Conservation (phyloP, 2,888 invertebrate genomes). For the Agriopis aurantiaria region DNA sequence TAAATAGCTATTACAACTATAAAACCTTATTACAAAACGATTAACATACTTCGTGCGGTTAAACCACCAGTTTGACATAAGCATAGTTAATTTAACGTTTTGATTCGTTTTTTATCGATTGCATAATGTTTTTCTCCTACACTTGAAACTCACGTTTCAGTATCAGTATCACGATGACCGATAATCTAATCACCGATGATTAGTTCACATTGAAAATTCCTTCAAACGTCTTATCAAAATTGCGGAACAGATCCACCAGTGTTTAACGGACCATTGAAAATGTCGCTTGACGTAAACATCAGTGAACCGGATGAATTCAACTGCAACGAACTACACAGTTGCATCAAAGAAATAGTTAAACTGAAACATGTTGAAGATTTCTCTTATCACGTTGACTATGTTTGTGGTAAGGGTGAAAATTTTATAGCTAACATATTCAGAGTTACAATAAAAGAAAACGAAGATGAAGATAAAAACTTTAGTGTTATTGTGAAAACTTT, state of each 20-base stretch:
- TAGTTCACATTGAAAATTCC: conserved; percentile 41
- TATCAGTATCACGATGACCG: conserved; percentile 29
- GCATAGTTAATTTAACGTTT: too few species aligned
- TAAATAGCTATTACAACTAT: too few species aligned
- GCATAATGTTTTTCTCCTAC: conserved; percentile 1
- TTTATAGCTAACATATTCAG: conserved; percentile 76
- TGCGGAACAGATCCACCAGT: conserved; percentile 19
- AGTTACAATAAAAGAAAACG: conserved; percentile 64
- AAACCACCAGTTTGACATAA: too few species aligned
- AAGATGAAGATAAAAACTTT: conserved; percentile 51
- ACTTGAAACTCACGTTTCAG: conserved; percentile 31
- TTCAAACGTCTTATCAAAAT: conserved; percentile 25
- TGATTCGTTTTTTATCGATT: not conserved
- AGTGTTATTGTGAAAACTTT: conserved; percentile 76
- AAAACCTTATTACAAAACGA: too few species aligned
- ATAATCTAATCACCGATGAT: conserved; percentile 54
- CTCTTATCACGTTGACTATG: conserved; percentile 71
- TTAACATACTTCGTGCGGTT: too few species aligned
- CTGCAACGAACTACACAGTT: conserved; percentile 68
- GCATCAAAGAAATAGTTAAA: conserved; percentile 64
- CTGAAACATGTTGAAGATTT: conserved; percentile 65
- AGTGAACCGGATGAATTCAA: conserved; percentile 80
- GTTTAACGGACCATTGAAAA: conserved; percentile 47
- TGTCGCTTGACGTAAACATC: conserved; percentile 80
- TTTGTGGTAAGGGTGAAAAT: conserved; percentile 70